Percentiles rank a stretch among this genome's conserved stretches.
phyloP scores from a whole-genome alignment of 2,113 vertebrate species.

The Coregonus clupeaformis region DNA sequence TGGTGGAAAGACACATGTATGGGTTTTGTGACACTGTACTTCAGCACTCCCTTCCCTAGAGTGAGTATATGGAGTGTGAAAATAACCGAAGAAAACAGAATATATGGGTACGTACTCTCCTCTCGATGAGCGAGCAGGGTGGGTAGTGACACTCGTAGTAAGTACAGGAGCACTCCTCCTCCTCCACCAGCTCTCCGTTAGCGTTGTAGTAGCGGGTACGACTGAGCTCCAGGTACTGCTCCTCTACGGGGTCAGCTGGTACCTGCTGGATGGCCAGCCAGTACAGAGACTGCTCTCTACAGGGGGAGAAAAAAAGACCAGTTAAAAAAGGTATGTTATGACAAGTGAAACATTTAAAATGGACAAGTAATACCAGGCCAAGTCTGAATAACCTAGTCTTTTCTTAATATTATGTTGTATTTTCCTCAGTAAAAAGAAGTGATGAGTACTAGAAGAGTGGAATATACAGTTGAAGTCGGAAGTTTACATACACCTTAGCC shows the following conservation, averaged over 20 bases:
- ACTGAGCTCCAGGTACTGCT: conserved; percentile 93
- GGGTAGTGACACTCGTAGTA: conserved; percentile 99
- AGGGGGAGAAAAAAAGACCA: not conserved
- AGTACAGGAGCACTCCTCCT: conserved; percentile 95
- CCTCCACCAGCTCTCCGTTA: conserved; percentile 95
- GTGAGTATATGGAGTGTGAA: too few species aligned
- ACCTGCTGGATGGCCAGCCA: conserved; percentile 99
- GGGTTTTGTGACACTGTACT: too few species aligned
- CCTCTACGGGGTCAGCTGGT: conserved; percentile 95
- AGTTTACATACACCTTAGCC: too few species aligned
- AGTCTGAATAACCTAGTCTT: too few species aligned
- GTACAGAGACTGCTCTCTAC: conserved; percentile 96
- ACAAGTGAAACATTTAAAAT: not conserved
- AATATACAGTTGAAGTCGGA: too few species aligned
- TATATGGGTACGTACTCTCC: conserved; percentile 79
- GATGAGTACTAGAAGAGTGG: too few species aligned
- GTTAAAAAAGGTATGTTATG: not conserved
- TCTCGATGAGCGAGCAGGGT: conserved; percentile 95
- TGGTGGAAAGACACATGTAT: not conserved
- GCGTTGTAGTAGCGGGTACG: conserved; percentile 97
- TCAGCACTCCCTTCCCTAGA: too few species aligned
- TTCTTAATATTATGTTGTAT: too few species aligned
- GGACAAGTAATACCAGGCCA: not conserved
- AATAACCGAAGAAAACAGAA: too few species aligned
- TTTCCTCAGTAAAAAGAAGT: too few species aligned